Evolutionary conservation across 2,113 vertebrate genomes (phyloP).

Genomic region (Aythya baeri): DNA sequence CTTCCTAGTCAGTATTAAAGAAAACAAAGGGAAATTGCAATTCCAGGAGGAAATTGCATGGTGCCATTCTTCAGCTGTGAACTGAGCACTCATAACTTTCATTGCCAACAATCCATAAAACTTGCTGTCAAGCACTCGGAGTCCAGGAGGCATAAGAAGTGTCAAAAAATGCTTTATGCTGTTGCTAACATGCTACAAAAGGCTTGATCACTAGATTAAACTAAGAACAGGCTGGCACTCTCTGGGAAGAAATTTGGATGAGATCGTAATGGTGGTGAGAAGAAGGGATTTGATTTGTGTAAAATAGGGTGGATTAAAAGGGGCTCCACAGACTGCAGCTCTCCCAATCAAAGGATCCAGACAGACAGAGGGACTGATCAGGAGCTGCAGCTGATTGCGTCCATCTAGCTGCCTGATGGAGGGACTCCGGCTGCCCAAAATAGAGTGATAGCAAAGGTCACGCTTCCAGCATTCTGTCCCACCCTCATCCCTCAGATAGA

Average conservation of each 20-base stretch:
- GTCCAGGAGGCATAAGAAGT: constrained; percentile 45
- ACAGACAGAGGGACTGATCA: not conserved
- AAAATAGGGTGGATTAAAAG: not conserved
- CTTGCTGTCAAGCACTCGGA: not conserved
- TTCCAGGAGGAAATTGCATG: constrained; percentile 23
- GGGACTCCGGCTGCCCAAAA: not conserved
- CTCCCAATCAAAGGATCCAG: not conserved
- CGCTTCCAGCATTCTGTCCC: not conserved
- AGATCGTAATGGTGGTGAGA: not conserved
- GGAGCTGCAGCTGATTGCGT: not conserved
- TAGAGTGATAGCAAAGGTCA: not conserved
- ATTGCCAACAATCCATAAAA: constrained; percentile 52
- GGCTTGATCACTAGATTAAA: constrained; percentile 47
- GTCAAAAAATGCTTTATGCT: constrained; percentile 57
- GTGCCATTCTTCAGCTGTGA: constrained; percentile 26
- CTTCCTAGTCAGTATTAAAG: not conserved
- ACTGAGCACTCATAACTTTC: constrained; percentile 1
- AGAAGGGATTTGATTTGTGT: not conserved
- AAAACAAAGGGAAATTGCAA: constrained; percentile 1
- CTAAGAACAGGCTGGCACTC: not conserved
- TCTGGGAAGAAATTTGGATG: not conserved
- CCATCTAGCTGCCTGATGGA: not conserved
- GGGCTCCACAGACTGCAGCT: not conserved
- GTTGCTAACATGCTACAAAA: constrained; percentile 59
- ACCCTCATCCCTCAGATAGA: not conserved